Evolutionary conservation across 2,113 vertebrate genomes (phyloP), one percentile per base, ranked within the genome.

Genomic region (Cyanocitta stelleri): DNA sequence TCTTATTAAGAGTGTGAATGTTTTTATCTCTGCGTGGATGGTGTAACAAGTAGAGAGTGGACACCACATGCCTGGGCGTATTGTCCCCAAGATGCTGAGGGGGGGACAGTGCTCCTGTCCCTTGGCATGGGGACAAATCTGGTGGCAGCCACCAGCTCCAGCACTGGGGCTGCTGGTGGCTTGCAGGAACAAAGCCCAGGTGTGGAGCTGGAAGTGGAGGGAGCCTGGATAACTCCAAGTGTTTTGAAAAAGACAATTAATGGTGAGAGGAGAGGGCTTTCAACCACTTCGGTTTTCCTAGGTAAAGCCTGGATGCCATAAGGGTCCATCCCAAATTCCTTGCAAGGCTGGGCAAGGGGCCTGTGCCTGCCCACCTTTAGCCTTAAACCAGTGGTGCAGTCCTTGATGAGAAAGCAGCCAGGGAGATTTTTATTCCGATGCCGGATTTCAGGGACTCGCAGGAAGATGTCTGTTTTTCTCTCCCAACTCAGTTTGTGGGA

Each of bases 1-100:
- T 46, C 13, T 43, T 27, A 4, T 6, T n/a, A 13, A 8, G 52
- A 24, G 26, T 3, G 1, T 6, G 29, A 30, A 13, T 3, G 54
- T 30, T 81, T 55, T 4, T 39, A 14, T 23, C 43, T 71, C 59
- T 7, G 59, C 20, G 2, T 44, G 48, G 55, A 2, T 13, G 61
- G 46, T 27, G 41, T 13, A 44, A 61, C 7, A 41, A 48, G 39
- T 1, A 24, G 23, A 23, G 12, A 15, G 55, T 0, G 13, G 85
- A 10, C 8, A 23, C 35, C 35, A 4, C 0, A 0, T 33, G 23
- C 39, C 8, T 0, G 3, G 23, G 18, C 23, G 17, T 26, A 4
- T 48, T 33, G 6, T 33, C 48, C 41, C n/a, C 21, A 9, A 1
- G 69, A 11, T 29, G n/a, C 30, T 5, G 6, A 56, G 44, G 11